Evolutionary conservation across 2,888 invertebrate genomes (phyloP).

Genomic region (Microplitis manilae): DNA sequence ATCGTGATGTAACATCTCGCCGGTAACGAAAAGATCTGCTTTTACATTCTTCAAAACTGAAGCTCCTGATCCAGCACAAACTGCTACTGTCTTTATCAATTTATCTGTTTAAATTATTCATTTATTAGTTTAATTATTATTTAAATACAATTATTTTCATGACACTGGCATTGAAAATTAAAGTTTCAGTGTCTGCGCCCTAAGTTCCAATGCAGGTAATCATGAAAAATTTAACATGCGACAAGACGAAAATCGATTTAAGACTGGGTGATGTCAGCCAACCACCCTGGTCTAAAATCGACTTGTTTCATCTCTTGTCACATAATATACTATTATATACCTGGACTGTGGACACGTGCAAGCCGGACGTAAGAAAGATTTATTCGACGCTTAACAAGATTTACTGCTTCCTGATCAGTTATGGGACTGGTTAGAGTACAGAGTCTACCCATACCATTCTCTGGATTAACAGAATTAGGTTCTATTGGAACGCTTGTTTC

Average conservation of each 20-base stretch:
- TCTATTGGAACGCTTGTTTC: constrained; percentile 62
- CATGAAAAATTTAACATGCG: no score
- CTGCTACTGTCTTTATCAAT: constrained; percentile 78
- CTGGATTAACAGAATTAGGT: constrained; percentile 49
- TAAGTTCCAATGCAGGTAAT: no score
- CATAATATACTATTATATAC: constrained; percentile 57
- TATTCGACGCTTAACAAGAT: constrained; percentile 80
- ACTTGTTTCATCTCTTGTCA: no score
- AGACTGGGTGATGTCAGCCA: constrained; percentile 5
- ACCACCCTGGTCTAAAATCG: no score
- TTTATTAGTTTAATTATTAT: background rate
- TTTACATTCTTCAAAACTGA: constrained; percentile 81
- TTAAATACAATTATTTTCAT: no score
- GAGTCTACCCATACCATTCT: constrained; percentile 76
- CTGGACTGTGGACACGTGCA: constrained; percentile 75
- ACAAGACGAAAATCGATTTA: no score
- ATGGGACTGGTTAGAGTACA: constrained; percentile 73
- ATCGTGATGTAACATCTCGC: constrained; percentile 97
- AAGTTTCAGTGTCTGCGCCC: no score
- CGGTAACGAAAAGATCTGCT: constrained; percentile 90
- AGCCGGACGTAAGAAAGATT: constrained; percentile 81
- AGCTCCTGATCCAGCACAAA: constrained; percentile 93
- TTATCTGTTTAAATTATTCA: constrained; percentile 69
- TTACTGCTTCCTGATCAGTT: constrained; percentile 77
- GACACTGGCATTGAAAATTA: no score